Evolutionary conservation across 2,888 invertebrate genomes (phyloP).

Genomic region (Agrochola macilenta): DNA sequence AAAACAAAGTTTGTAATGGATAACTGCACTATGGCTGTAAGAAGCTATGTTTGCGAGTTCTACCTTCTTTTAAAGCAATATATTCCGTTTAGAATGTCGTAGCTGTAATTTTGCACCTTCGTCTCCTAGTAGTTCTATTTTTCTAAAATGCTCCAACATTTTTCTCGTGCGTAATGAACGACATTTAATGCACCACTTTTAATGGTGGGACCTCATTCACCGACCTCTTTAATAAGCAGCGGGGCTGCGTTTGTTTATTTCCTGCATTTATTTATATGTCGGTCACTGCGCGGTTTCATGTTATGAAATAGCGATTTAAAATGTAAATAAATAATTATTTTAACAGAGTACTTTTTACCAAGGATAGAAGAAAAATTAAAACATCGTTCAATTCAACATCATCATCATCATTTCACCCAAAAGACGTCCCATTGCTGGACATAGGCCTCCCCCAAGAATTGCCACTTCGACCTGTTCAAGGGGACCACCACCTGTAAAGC

Average conservation of each 20-base stretch:
- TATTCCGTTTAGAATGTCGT: not conserved
- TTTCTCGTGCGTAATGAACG: constrained; percentile 73
- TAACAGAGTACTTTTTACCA: constrained; percentile 1
- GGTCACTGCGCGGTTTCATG: constrained; percentile 40
- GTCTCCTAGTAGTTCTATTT: constrained; percentile 63
- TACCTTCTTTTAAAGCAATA: not conserved
- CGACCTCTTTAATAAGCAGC: constrained; percentile 69
- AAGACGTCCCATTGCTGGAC: too few relatives aligned
- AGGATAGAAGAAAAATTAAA: not conserved
- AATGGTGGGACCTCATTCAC: constrained; percentile 72
- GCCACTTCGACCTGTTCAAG: too few relatives aligned
- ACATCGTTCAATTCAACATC: too few relatives aligned
- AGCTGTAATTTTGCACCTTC: constrained; percentile 6
- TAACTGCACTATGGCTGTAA: not conserved
- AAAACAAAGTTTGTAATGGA: not conserved
- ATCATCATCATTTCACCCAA: too few relatives aligned
- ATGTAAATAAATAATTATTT: constrained; percentile 28
- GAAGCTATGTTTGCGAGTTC: not conserved
- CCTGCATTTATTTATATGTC: constrained; percentile 56
- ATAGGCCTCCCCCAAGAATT: too few relatives aligned
- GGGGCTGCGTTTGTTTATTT: constrained; percentile 63
- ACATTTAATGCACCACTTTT: constrained; percentile 69
- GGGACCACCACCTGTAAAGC: too few relatives aligned
- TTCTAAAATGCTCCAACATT: constrained; percentile 68
- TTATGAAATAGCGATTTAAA: constrained; percentile 39